phyloP scores from a whole-genome alignment of 2,888 invertebrate species.

The Margaritifera margaritifera region DNA sequence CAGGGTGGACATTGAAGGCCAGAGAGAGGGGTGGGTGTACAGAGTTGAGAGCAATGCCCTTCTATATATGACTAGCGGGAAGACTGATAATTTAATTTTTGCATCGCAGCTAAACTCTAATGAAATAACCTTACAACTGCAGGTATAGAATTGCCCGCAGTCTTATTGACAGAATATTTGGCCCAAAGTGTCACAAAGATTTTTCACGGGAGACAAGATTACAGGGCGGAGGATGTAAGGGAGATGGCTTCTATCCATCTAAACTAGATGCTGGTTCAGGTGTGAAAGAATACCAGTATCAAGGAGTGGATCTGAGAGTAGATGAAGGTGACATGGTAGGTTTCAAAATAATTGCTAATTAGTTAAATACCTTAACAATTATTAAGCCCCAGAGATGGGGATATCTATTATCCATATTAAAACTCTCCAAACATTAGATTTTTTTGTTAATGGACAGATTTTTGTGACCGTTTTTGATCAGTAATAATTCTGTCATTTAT shows the following conservation, averaged over 20 bases:
- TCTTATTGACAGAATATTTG: slow-evolving; percentile 31
- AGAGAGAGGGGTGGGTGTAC: too few species aligned
- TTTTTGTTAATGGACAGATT: too few species aligned
- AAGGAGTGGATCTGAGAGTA: slow-evolving; percentile 20
- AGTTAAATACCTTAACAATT: too few species aligned
- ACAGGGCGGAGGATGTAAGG: slow-evolving; percentile 18
- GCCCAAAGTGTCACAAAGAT: slow-evolving; percentile 29
- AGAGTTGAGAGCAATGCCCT: too few species aligned
- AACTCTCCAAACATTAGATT: too few species aligned
- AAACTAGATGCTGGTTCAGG: slow-evolving; percentile 12
- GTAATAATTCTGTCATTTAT: too few species aligned
- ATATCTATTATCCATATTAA: too few species aligned
- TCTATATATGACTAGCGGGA: not conserved
- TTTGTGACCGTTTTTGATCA: too few species aligned
- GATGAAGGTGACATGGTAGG: slow-evolving; percentile 8
- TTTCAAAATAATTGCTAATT: too few species aligned
- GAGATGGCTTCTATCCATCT: slow-evolving; percentile 31
- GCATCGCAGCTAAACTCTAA: not conserved
- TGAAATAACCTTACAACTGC: not conserved
- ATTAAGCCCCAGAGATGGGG: too few species aligned
- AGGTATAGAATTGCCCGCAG: slow-evolving; percentile 32
- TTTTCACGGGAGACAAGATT: slow-evolving; percentile 24
- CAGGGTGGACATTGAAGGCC: too few species aligned
- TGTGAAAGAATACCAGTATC: slow-evolving; percentile 10
- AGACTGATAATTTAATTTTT: not conserved